Evolutionary conservation across 1,140 invertebrate genomes (phyloP), one percentile per base, ranked within the genome.

Genomic region (Drosophila arawakana): DNA sequence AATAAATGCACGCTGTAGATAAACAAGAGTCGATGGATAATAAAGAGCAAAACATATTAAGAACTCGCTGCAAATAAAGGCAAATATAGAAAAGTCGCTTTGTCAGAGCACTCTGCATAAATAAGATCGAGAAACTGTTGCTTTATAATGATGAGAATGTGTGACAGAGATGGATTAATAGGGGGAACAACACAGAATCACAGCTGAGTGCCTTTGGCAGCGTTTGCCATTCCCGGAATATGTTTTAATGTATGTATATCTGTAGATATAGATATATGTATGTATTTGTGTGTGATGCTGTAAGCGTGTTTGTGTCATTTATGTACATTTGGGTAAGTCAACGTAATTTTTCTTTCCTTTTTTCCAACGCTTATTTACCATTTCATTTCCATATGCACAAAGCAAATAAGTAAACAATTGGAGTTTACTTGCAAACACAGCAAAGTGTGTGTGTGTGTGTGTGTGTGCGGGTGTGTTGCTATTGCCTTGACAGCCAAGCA

Each of bases 361-460:
- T 76, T 79, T 76, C 75, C 75, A 67, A 65, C 65, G 72, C 66
- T 62, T 88, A 81, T 89, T 88, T 88, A 77, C 84, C 83, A 89
- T 88, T 88, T 88, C 69, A 89, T 89, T 88, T 86, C 77, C 77
- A 89, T 86, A 88, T 83, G 83, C 84, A 83, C 73, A 88, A 78
- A 78, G 80, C 84, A 88, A 89, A 88, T 88, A 82, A 74, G 83
- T 78, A 82, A 88, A 85, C 83, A 88, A 88, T 68, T 73, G 71
- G 54, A 37, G 73, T 75, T 75, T 78, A 60, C 72, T 70, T 70
- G 46, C 57, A 61, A 62, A 61, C 63, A 60, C 49, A 55, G 50
- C 30, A 21, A 13, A 6, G 39, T 34, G 10, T 44, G 13, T 46
- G 18, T 69, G 55, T 11, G 10, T 10, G 13, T 46, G 9, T 70